These are phyloP conservation scores for Syrrhaptes paradoxus DNA, from an alignment of 2,113 vertebrate genomes.

Conservation along the genomic window DNA sequence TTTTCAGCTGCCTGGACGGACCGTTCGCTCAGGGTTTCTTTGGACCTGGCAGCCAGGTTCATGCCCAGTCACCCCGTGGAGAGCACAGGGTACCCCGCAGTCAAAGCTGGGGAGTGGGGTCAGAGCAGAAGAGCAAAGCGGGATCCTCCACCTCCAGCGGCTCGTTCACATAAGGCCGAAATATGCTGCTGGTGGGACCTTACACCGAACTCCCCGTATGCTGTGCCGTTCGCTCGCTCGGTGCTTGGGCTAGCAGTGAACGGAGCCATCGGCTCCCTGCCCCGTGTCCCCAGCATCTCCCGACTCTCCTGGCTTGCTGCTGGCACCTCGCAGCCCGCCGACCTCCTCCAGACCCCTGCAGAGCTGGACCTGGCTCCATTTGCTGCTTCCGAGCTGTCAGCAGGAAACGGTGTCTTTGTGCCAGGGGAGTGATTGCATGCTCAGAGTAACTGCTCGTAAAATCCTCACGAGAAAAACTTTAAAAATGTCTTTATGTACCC, in stretches of 20 bases:
- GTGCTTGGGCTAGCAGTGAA: background rate
- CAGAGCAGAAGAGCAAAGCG: background rate
- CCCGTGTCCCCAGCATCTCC: background rate
- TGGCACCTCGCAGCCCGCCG: background rate
- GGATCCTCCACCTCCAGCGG: background rate
- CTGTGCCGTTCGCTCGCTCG: fast-evolving
- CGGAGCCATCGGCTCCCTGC: background rate
- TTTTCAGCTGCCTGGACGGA: background rate
- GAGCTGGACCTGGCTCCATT: fast-evolving
- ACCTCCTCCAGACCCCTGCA: background rate
- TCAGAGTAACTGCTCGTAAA: background rate
- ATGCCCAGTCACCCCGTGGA: background rate
- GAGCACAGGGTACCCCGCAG: background rate
- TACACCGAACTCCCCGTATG: too few relatives aligned
- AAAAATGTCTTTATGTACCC: background rate
- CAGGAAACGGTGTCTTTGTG: background rate
- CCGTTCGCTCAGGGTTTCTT: background rate
- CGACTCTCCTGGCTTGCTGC: background rate
- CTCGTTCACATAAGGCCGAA: background rate
- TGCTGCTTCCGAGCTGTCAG: background rate
- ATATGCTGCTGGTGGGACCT: background rate
- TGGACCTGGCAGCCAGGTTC: background rate
- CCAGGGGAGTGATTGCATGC: background rate
- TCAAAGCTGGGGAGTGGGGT: background rate
- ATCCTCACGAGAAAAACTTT: background rate